These are phyloP conservation scores for Magallana nippona DNA, from an alignment of 2,888 invertebrate species.

Conservation along the genomic window DNA sequence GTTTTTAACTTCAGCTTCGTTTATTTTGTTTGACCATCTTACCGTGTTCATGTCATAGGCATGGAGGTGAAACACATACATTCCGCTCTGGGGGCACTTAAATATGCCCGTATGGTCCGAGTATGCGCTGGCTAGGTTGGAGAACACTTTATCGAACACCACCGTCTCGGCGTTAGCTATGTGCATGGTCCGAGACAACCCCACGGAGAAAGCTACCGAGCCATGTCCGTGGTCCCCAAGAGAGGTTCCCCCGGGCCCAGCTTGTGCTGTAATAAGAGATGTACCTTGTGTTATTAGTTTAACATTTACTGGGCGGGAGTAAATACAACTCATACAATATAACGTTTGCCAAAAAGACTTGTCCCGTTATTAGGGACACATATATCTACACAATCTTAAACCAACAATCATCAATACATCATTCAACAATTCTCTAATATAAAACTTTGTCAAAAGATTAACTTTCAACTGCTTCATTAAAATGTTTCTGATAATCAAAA, in stretches of 20 bases:
- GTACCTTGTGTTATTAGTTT: too few species aligned
- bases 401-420: too few species aligned
- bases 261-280: background rate
- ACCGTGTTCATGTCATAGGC: constrained; percentile 48
- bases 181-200: constrained; percentile 40
- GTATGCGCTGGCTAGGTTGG: constrained; percentile 47
- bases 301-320: too few species aligned
- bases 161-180: constrained; percentile 43
- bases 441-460: too few species aligned
- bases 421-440: too few species aligned
- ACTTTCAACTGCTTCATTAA: background rate
- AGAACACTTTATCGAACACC: constrained; percentile 43
- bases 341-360: too few species aligned
- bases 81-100: constrained; percentile 40
- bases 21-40: background rate
- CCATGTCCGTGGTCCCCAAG: background rate
- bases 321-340: too few species aligned
- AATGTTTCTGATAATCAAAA: background rate
- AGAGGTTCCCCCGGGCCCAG: constrained; percentile 25
- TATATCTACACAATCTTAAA: too few species aligned
- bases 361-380: too few species aligned
- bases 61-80: constrained; percentile 48
- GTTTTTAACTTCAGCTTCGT: too few species aligned
- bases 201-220: constrained; percentile 48
- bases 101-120: constrained; percentile 38